phyloP scores from a whole-genome alignment of 2,888 invertebrate genomes.

The Hyppa rectilinea region DNA sequence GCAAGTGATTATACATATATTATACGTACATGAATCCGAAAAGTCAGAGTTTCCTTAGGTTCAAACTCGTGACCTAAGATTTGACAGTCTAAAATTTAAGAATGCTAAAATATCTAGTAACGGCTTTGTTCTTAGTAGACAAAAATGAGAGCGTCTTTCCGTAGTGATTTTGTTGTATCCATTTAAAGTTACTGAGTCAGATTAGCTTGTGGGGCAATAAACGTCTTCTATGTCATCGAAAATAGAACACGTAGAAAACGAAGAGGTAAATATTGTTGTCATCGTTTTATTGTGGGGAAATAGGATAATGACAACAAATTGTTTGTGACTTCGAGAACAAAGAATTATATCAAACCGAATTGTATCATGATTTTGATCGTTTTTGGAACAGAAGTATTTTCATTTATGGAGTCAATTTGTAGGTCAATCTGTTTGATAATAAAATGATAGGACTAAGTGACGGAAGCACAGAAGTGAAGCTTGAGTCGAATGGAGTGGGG shows the following conservation, averaged over 20 bases:
- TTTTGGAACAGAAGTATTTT: conserved; percentile 15
- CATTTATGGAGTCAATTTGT: background rate
- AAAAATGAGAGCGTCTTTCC: background rate
- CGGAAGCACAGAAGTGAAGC: no score
- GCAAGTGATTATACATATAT: no score
- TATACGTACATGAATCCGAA: no score
- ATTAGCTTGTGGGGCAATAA: background rate
- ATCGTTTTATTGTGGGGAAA: conserved; percentile 22
- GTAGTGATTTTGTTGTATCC: background rate
- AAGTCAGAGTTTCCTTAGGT: no score
- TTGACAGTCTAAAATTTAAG: no score
- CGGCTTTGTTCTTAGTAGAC: background rate
- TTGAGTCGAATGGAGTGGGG: no score
- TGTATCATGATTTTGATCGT: conserved; percentile 30
- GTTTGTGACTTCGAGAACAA: conserved; percentile 30
- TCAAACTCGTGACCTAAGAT: no score
- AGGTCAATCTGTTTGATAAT: background rate
- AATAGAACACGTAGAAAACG: background rate
- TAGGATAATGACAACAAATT: conserved; percentile 16
- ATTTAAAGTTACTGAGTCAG: no score
- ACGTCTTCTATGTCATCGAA: background rate
- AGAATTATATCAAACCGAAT: conserved; percentile 23
- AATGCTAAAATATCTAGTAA: no score
- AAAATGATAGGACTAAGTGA: no score
- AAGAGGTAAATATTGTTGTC: conserved; percentile 22